phyloP scores from a whole-genome alignment of 2,888 invertebrate genomes.

The Acleris holmiana region DNA sequence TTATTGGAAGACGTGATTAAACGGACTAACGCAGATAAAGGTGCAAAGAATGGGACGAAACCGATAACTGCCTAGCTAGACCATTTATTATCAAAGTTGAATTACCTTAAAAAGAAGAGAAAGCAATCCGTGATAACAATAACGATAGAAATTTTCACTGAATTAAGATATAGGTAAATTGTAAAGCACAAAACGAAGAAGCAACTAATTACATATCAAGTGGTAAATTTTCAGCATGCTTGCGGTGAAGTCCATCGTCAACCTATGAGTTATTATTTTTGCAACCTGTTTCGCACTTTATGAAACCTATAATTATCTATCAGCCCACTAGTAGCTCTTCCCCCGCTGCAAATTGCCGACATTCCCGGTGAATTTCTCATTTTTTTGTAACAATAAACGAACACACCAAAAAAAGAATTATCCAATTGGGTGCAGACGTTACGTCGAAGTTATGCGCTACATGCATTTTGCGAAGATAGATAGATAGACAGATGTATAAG shows the following conservation, averaged over 20 bases:
- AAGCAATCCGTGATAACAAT: neutral
- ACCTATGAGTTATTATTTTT: no score
- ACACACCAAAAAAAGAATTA: no score
- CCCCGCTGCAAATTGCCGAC: no score
- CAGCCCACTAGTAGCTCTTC: no score
- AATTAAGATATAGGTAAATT: neutral
- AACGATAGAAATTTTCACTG: slow-evolving; percentile 1
- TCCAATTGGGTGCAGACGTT: no score
- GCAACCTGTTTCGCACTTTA: neutral
- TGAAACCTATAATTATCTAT: neutral
- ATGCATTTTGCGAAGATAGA: no score
- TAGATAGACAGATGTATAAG: no score
- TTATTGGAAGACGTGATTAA: neutral
- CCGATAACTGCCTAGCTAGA: no score
- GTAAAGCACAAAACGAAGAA: neutral
- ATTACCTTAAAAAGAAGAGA: neutral
- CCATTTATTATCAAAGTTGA: neutral
- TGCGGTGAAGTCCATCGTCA: neutral
- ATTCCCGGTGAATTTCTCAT: no score
- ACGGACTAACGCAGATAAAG: neutral
- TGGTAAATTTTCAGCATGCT: neutral
- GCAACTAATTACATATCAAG: neutral
- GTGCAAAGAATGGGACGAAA: neutral
- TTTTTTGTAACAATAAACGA: no score
- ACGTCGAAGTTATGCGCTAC: no score